phyloP scores from a whole-genome alignment of 2,797 vertebrate species.

The Sebastiscus albofasciatus region DNA sequence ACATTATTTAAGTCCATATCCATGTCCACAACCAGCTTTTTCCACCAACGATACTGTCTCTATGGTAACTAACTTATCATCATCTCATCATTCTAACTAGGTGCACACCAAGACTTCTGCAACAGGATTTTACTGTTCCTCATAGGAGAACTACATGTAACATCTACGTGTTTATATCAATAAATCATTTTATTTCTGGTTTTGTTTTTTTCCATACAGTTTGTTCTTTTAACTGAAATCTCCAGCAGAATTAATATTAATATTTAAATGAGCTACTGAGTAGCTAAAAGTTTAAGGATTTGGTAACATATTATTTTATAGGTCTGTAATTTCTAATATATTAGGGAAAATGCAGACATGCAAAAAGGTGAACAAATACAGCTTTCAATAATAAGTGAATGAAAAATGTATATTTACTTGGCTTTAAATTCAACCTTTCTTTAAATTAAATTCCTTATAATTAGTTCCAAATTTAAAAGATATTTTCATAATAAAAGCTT shows the following conservation, averaged over 20 bases:
- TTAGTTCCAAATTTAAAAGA: neutral
- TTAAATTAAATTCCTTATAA: neutral
- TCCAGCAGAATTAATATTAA: neutral
- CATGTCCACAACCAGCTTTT: slow-evolving; percentile 56
- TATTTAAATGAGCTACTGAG: neutral
- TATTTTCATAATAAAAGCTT: neutral
- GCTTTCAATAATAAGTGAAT: neutral
- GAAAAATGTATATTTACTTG: neutral
- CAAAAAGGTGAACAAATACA: neutral
- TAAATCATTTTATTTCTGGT: slow-evolving; percentile 79
- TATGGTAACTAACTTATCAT: slow-evolving; percentile 33
- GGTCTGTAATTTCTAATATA: neutral
- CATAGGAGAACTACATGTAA: slow-evolving; percentile 62
- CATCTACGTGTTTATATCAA: slow-evolving; percentile 81
- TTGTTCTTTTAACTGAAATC: slow-evolving; percentile 32
- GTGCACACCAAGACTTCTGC: slow-evolving; percentile 30
- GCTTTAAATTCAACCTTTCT: neutral
- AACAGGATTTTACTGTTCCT: slow-evolving; percentile 56
- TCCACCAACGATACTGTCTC: slow-evolving; percentile 30
- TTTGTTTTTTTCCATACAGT: slow-evolving; percentile 56
- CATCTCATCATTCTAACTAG: slow-evolving; percentile 28
- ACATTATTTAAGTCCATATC: slow-evolving; percentile 58
- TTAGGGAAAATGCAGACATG: neutral
- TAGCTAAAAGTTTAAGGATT: neutral
- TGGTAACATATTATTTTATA: neutral